Base-by-base conservation (phyloP, 2,113 vertebrate species). In the Dinomys branickii region DNA sequence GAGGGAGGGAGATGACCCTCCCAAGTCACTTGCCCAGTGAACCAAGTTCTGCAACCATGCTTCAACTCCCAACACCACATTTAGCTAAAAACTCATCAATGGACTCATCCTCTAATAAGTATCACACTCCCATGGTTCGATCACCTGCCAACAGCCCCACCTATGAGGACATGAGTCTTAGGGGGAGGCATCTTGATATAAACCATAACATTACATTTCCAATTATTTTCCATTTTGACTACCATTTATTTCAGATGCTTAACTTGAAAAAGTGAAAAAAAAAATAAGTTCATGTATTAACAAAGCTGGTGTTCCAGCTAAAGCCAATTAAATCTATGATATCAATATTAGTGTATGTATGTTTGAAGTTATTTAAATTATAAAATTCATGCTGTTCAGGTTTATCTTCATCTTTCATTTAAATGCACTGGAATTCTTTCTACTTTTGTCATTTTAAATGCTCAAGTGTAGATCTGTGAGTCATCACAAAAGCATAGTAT, bases 401-500 rank as follows among this genome's bases (percentile, higher is more conserved):
- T 92, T 96, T 38, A 24, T 75, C 17, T 97, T 67, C 96, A 0
- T 56, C 96, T 95, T 94, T 44, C 67, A 59, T 71, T 58, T 95
- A 71, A 85, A 73, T 3, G 14, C 30, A 1, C 3, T 84, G 50
- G 38, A 71, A 35, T 65, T 81, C 4, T 85, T 22, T 16, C 71
- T 96, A 85, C 14, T 38, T 78, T 33, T 95, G 35, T 52, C 56
- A 67, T 56, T 97, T 88, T 26, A 90, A 35, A 97, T 85, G 4
- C 13, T 92, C 54, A 35, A 90, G 8, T 84, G 50, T 84, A 2
- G 26, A 11, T 83, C 38, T 93, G 33, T 88, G 92, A 84, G 11
- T 94, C 41, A 33, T 77, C 94, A 65, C 41, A 97, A 96, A 98
- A 33, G 81, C n/a, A 26, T 20, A 89, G 28, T 47, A 86, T 94